Evolutionary conservation across 1,140 invertebrate genomes (phyloP), one percentile per base, ranked within the genome.

Genomic region (Melitaea cinxia): DNA sequence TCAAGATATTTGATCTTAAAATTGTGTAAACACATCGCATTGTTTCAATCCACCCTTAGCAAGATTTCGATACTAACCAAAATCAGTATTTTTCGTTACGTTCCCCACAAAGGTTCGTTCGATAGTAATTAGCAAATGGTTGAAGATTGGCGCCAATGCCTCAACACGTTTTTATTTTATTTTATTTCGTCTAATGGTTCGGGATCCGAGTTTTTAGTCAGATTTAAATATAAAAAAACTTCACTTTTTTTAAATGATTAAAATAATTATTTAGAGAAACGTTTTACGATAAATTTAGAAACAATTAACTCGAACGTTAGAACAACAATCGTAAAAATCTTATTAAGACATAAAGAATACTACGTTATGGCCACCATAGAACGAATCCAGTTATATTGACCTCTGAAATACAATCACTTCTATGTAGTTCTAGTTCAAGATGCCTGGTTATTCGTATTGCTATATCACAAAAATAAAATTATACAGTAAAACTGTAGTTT

Each of bases 41-140:
- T 37, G 35, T 47, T 65, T 65, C 42, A 50, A 45, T 59, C 53
- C 42, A 53, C 55, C 60, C 56, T 54, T 59, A 47, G 55, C 54
- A 57, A 50, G 33, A 56, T 54, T 52, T 56, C 60, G 65, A 60
- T 68, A 50, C 55, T 59, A 60, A 66, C 65, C 77, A 59, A 67
- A 68, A 77, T 67, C 62, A 30, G 68, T 52, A 68, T 77, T 77
- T 73, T 71, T 74, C 65, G 42, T 67, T 60, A 30, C 37, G 47
- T 45, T 61, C 52, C 55, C 80, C 71, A 81, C 78, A 81, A 81
- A 80, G 75, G 68, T 52, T 42, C 42, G 58, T 71, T 61, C 68
- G 72, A 58, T 78, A 65, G 81, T 83, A 77, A 85, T 85, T 85
- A 85, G 83, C 78, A 85, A 85, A 85, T 85, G 74, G 83, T 72